These are phyloP conservation scores for Apogon talboti DNA, from an alignment of 2,797 vertebrate genomes.

Conservation along the genomic window DNA sequence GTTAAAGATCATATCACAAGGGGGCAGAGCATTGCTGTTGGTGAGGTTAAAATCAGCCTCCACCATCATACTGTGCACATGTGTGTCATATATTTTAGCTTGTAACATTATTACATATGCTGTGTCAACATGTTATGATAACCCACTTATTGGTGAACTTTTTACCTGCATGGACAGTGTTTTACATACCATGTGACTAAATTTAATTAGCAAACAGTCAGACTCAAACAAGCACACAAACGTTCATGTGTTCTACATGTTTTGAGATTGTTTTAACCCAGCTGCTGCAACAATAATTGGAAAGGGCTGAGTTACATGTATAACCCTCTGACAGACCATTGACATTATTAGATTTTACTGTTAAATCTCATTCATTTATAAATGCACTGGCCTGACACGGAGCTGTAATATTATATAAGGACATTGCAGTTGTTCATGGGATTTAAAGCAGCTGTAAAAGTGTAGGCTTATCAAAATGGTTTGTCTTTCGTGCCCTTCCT, in stretches of 20 bases:
- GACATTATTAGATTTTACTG: conserved; percentile 29
- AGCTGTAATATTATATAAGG: conserved; percentile 6
- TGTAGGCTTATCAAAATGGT: conserved; percentile 13
- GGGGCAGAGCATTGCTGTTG: conserved; percentile 59
- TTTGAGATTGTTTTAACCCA: conserved; percentile 10
- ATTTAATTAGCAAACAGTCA: conserved; percentile 12
- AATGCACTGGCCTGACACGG: background rate
- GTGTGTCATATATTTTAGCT: conserved; percentile 15
- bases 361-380: conserved; percentile 14
- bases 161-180: background rate
- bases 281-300: conserved; percentile 37
- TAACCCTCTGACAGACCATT: background rate
- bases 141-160: background rate
- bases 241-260: conserved; percentile 16
- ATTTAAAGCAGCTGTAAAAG: conserved; percentile 26
- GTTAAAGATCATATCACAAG: conserved; percentile 58
- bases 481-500: conserved; percentile 17
- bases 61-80: background rate
- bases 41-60: background rate
- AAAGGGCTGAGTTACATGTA: conserved; percentile 41
- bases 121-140: conserved; percentile 15
- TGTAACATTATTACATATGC: background rate
- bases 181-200: background rate
- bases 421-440: background rate
- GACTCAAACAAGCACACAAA: conserved; percentile 17